Evolutionary conservation across 2,797 vertebrate genomes (phyloP), one percentile per base, ranked within the genome.

Genomic region (Scolopax bukidnonensis): DNA sequence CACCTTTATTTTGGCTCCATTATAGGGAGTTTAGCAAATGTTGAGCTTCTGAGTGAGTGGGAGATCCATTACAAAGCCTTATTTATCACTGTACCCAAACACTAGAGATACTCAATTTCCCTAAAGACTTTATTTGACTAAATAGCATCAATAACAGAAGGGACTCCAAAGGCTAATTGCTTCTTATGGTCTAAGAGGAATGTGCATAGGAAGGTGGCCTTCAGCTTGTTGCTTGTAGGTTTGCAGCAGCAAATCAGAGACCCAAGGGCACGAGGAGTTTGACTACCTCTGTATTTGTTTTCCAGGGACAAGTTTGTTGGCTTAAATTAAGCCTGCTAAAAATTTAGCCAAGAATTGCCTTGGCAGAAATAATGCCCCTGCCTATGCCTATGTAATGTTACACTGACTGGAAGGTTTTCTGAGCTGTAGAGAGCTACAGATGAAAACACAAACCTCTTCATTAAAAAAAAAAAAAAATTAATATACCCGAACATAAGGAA

Each of bases 401-500:
- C 30, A 54, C 33, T 40, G 30, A 80, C 60, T 59, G 36, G 9
- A 78, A 75, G 53, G 43, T 48, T 84, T 83, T 84, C 67, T 83
- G 90, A 80, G 54, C 54, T 86, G 27, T 16, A 56, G 17, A 83
- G 25, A 57, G 43, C 60, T 76, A 61, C 23, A 51, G 30, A 78
- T 84, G 60, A 87, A 93, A 94, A 90, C 61, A 67, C 51, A 95
- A 97, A 87, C 43, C 57, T 89, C 45, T 80, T 96, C 75, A 95
- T 89, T 95, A 61, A 65, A 92, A 94, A 71, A 71, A 30, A 63
- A 79, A 61, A 79, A 56, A 56, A 54, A 13, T 11, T 33, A 95
- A 80, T 94, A 95, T 82, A 95, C 74, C 84, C 64, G n/a, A 92
- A 79, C 89, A 95, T 81, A 97, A 97, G 84, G 89, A 95, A 93